Conservation (phyloP, 2,888 invertebrate genomes). For the Lycophotia porphyrea region DNA sequence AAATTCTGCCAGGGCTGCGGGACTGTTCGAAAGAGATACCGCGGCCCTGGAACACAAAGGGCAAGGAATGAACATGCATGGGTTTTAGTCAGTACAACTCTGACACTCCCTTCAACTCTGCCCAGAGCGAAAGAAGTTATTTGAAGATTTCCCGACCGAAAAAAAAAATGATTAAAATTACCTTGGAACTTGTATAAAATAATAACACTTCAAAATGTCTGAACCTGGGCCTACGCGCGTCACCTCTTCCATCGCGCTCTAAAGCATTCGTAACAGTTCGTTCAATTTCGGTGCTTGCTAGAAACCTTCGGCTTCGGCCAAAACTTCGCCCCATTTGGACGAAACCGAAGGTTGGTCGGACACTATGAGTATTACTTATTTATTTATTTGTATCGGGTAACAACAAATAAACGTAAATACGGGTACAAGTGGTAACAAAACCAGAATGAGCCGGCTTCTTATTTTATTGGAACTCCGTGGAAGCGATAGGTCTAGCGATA, state of each 20-base stretch:
- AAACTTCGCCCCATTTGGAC: not conserved
- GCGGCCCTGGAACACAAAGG: too few relatives aligned
- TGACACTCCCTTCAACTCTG: too few relatives aligned
- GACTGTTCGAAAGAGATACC: too few relatives aligned
- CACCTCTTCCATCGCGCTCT: not conserved
- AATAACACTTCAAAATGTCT: not conserved
- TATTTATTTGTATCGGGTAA: not conserved
- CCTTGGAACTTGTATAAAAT: not conserved
- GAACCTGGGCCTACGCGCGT: not conserved
- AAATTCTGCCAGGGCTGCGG: too few relatives aligned
- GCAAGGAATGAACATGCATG: too few relatives aligned
- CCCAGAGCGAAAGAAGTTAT: too few relatives aligned
- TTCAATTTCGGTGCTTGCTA: not conserved
- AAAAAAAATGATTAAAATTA: too few relatives aligned
- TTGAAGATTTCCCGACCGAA: too few relatives aligned
- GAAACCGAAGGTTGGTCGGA: not conserved
- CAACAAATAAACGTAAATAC: not conserved
- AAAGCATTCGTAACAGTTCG: not conserved
- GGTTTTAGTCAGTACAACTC: too few relatives aligned
- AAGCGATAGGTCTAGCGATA: not conserved
- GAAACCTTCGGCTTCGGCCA: too few relatives aligned
- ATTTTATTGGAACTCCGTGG: not conserved
- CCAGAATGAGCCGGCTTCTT: not conserved
- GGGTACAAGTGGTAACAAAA: not conserved
- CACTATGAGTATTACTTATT: not conserved